phyloP scores from a whole-genome alignment of 1,140 invertebrate species.

The Ceratoteleas bidentatus region DNA sequence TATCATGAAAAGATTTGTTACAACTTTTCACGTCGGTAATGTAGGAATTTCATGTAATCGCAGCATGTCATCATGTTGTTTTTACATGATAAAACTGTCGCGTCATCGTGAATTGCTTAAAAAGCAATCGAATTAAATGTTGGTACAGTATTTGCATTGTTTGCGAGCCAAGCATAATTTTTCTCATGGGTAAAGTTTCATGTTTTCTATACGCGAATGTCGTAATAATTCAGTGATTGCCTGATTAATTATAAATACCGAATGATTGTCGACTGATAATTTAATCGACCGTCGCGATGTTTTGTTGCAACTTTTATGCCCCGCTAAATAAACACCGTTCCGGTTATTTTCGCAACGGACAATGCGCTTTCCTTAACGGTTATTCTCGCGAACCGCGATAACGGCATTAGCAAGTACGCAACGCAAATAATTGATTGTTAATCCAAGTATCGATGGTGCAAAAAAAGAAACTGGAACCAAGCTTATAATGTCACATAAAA shows the following conservation, averaged over 20 bases:
- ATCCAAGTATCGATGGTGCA: constrained; percentile 46
- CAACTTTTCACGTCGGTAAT: too few species aligned
- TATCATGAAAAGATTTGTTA: too few species aligned
- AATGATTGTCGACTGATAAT: constrained; percentile 12
- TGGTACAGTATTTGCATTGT: too few species aligned
- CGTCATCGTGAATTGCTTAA: too few species aligned
- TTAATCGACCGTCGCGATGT: not conserved
- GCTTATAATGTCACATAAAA: constrained; percentile 61
- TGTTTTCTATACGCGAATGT: too few species aligned
- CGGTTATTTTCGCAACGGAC: constrained; percentile 10
- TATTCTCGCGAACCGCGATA: constrained; percentile 11
- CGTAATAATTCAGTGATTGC: constrained; percentile 18
- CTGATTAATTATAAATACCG: constrained; percentile 8
- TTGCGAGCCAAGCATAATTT: too few species aligned
- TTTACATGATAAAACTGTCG: too few species aligned
- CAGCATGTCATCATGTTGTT: too few species aligned
- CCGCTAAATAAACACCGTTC: not conserved
- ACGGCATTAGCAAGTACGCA: not conserved
- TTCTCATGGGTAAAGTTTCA: too few species aligned
- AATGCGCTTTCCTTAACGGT: not conserved
- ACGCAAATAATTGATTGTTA: constrained; percentile 60
- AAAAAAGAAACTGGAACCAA: constrained; percentile 54
- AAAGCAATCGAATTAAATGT: constrained; percentile 11
- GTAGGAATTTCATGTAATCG: too few species aligned
- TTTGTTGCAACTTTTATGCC: too few species aligned